Evolutionary conservation across 1,140 invertebrate genomes (phyloP).

Genomic region (Camponotus vicinus): DNA sequence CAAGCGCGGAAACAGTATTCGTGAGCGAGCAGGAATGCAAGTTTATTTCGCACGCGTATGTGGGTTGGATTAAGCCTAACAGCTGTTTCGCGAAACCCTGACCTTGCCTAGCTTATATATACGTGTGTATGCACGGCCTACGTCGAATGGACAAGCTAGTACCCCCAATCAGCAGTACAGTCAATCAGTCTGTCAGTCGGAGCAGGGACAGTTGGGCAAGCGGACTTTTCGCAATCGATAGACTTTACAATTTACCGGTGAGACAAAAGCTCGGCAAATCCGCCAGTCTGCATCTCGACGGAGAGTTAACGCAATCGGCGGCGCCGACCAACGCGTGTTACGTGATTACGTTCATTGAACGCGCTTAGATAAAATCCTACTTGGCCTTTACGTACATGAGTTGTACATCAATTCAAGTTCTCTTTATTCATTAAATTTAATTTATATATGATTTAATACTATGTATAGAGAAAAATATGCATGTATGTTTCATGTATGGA

Average conservation of each 20-base stretch:
- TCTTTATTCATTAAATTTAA: neutral
- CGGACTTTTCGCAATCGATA: conserved; percentile 73
- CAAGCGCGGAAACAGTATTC: conserved; percentile 40
- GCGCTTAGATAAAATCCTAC: neutral
- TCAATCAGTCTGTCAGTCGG: conserved; percentile 47
- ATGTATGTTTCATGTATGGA: neutral
- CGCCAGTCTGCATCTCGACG: conserved; percentile 12
- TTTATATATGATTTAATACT: neutral
- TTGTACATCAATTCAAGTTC: neutral
- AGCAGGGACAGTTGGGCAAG: conserved; percentile 33
- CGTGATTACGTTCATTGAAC: conserved; percentile 51
- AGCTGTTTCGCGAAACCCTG: conserved; percentile 79
- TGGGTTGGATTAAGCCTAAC: conserved; percentile 71
- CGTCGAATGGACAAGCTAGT: conserved; percentile 65
- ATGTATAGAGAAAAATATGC: neutral
- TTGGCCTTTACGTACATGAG: neutral
- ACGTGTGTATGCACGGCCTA: conserved; percentile 66
- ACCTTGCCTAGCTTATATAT: conserved; percentile 72
- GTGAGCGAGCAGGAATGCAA: conserved; percentile 42
- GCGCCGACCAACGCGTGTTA: conserved; percentile 44
- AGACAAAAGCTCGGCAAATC: conserved; percentile 62
- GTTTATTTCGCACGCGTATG: conserved; percentile 65
- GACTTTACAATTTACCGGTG: conserved; percentile 69
- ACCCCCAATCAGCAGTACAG: conserved; percentile 50
- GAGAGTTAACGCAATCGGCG: conserved; percentile 38